These are phyloP conservation scores for western clawed frog (Xenopus tropicalis) DNA, from an alignment of 2,113 vertebrate genomes.

Conservation along the genomic window DNA sequence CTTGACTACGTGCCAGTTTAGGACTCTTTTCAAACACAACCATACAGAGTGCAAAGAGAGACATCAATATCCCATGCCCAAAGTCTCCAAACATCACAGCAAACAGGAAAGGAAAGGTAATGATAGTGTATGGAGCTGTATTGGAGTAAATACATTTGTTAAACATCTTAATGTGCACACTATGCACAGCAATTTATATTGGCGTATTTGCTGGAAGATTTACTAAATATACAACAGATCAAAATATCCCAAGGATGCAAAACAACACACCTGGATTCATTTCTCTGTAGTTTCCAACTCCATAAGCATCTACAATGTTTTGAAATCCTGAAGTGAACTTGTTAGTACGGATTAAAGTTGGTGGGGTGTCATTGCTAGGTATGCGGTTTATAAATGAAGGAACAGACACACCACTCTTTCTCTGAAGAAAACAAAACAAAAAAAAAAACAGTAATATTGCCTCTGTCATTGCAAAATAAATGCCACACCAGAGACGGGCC, in stretches of 20 bases:
- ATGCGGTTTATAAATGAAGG: slow-evolving; percentile 94
- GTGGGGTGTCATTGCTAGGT: slow-evolving; percentile 85
- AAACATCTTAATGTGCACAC: too few relatives aligned
- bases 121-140: slow-evolving; percentile 88
- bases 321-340: slow-evolving; percentile 96
- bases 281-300: slow-evolving; percentile 87
- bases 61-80: slow-evolving; percentile 89
- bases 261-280: slow-evolving; percentile 84
- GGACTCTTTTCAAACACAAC: slow-evolving; percentile 86
- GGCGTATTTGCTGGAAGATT: too few relatives aligned
- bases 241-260: neutral
- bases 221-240: too few relatives aligned
- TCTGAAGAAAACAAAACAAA: slow-evolving; percentile 61
- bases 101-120: slow-evolving; percentile 95
- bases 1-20: slow-evolving; percentile 75
- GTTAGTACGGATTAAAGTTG: slow-evolving; percentile 90
- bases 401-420: slow-evolving; percentile 81
- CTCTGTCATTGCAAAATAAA: neutral
- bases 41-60: slow-evolving; percentile 83
- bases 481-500: neutral
- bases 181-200: neutral
- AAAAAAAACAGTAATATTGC: neutral
- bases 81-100: slow-evolving; percentile 97
- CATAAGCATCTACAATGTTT: slow-evolving; percentile 95
- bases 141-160: neutral